Evolutionary conservation across 53 echinoderm and acorn worm species (phyloP).

Genomic region (Henricia sp.): DNA sequence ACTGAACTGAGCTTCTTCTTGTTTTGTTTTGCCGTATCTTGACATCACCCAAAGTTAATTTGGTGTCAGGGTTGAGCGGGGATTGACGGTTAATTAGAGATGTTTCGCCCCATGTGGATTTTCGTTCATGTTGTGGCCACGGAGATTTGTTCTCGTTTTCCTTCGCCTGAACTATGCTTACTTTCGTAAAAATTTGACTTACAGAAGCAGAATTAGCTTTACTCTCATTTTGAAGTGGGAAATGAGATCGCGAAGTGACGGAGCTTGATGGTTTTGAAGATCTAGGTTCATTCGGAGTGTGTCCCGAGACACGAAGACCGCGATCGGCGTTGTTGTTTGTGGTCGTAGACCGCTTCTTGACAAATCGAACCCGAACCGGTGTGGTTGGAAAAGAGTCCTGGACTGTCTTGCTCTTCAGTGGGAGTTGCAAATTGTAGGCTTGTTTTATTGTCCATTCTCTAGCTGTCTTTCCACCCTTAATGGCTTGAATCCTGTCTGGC

Average conservation of each 20-base stretch:
- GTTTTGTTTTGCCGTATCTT: not conserved
- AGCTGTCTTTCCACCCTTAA: not conserved
- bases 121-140: not conserved
- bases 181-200: too few species aligned
- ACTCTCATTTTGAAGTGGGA: too few species aligned
- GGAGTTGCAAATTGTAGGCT: not conserved
- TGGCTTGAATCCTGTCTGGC: not conserved
- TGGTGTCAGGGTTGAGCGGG: not conserved
- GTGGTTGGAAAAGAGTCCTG: not conserved
- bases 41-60: not conserved
- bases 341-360: not conserved
- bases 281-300: too few species aligned
- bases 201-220: too few species aligned
- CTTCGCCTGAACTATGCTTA: too few species aligned
- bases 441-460: not conserved
- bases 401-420: not conserved
- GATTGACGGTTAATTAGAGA: not conserved
- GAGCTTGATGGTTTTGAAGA: too few species aligned
- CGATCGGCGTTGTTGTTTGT: not conserved
- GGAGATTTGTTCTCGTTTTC: not conserved
- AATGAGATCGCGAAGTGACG: too few species aligned
- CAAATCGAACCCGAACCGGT: not conserved
- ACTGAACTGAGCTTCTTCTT: conserved; percentile 8
- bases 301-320: not conserved
- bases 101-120: not conserved